These are phyloP conservation scores for Psilopogon haemacephalus DNA, from an alignment of 2,113 vertebrate genomes.

Conservation along the genomic window DNA sequence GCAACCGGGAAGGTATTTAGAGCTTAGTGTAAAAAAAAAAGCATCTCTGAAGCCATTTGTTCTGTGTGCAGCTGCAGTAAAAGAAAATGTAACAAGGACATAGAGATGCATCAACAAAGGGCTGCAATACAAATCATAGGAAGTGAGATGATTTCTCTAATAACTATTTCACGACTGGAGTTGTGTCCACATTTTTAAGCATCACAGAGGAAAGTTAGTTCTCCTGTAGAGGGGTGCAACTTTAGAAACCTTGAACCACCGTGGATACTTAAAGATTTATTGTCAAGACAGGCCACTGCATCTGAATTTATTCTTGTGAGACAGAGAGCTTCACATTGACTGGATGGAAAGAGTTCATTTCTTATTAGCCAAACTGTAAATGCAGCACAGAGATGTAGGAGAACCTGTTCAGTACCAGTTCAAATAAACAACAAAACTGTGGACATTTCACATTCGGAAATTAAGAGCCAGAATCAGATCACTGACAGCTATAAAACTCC, in stretches of 20 bases:
- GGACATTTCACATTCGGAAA: constrained; percentile 21
- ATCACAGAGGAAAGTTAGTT: constrained; percentile 1
- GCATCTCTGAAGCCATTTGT: constrained; percentile 25
- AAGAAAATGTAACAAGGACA: constrained; percentile 56
- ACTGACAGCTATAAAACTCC: constrained; percentile 36
- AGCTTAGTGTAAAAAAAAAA: constrained; percentile 18
- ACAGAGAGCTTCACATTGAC: neutral
- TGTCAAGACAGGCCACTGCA: neutral
- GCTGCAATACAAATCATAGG: constrained; percentile 51
- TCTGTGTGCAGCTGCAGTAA: constrained; percentile 38
- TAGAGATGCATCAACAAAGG: constrained; percentile 56
- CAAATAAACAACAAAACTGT: neutral
- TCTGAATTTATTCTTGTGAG: neutral
- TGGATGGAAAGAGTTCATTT: neutral
- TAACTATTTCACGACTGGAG: constrained; percentile 13
- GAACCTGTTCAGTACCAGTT: neutral
- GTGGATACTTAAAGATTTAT: neutral
- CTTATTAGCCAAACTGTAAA: neutral
- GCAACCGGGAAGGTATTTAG: neutral
- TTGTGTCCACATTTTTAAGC: neutral
- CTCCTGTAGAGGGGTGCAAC: neutral
- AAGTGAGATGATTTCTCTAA: constrained; percentile 25
- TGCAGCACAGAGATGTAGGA: neutral
- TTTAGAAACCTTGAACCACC: constrained; percentile 4
- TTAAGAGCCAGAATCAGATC: neutral